phyloP scores from a whole-genome alignment of 2,113 vertebrate species.

The Chroicocephalus ridibundus region DNA sequence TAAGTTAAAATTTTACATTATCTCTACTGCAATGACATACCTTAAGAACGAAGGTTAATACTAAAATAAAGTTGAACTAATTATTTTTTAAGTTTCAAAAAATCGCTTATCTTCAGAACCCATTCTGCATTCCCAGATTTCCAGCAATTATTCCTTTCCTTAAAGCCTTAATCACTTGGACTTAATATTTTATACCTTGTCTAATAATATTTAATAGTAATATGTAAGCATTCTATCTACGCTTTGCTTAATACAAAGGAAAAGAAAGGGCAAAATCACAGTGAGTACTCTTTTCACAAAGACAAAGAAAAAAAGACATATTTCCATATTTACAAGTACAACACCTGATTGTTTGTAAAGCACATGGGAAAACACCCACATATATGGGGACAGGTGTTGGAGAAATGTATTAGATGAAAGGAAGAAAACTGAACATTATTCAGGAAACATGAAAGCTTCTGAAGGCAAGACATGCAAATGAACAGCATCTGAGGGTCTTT shows the following conservation, averaged over 20 bases:
- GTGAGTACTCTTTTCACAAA: neutral
- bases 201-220: neutral
- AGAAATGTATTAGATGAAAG: neutral
- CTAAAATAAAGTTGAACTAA: neutral
- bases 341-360: neutral
- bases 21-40: neutral
- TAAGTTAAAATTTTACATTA: neutral
- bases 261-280: neutral
- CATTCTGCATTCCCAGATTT: neutral
- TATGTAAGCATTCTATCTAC: neutral
- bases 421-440: neutral
- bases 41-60: neutral
- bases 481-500: neutral
- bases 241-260: neutral
- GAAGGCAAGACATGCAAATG: neutral
- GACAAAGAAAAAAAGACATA: neutral
- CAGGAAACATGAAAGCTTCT: neutral
- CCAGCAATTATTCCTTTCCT: neutral
- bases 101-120: neutral
- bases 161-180: neutral
- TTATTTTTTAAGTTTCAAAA: neutral
- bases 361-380: accelerated
- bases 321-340: neutral
- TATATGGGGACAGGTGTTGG: neutral
- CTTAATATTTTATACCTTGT: neutral